Base-by-base conservation (phyloP, 2,113 vertebrate genomes). In the Gnathonemus longibarbis region DNA sequence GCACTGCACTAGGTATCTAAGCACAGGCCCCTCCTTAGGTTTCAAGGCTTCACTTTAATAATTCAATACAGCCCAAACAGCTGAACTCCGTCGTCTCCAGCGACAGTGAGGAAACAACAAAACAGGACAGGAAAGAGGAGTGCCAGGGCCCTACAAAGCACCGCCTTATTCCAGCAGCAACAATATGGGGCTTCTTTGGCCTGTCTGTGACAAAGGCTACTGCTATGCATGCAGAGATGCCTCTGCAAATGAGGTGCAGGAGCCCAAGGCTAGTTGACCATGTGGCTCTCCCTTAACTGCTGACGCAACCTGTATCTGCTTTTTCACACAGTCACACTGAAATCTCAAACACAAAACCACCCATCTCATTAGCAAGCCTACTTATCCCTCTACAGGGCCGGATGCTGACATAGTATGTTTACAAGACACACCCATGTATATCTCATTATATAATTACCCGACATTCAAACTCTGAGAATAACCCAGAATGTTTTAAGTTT, bases 21-120 rank as follows among this genome's bases (percentile, higher is more conserved):
- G n/a, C 84, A 87, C 10, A 10, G 53, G 15, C 84, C 15, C 4
- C 49, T 50, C 49, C 89, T 87, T 52, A 84, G 31, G 56, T 90
- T 86, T 90, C 89, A 74, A 24, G 85, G 17, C 85, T 35, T 50
- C 27, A 39, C 48, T 87, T 90, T 52, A 90, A 87, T 87, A 88
- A 87, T 90, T 90, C 70, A 90, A 80, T 24, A 42, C 19, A 10
- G n/a, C 31, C 31, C 83, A 48, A 80, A 62, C 0, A 35, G 56
- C 83, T 56, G n/a, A 52, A 52, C 11, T 86, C 46, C 0, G 35
- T 46, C 42, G 48, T 50, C 7, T 49, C 9, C 9, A 42, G 6
- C n/a, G 66, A 88, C 66, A 62, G 49, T 58, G 90, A 88, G 74
- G 58, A 90, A 2, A 24, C 17, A 9, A 24, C 31, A 24, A 24